These are phyloP conservation scores for Xanthia icteritia DNA, from an alignment of 2,888 invertebrate species.

Conservation along the genomic window DNA sequence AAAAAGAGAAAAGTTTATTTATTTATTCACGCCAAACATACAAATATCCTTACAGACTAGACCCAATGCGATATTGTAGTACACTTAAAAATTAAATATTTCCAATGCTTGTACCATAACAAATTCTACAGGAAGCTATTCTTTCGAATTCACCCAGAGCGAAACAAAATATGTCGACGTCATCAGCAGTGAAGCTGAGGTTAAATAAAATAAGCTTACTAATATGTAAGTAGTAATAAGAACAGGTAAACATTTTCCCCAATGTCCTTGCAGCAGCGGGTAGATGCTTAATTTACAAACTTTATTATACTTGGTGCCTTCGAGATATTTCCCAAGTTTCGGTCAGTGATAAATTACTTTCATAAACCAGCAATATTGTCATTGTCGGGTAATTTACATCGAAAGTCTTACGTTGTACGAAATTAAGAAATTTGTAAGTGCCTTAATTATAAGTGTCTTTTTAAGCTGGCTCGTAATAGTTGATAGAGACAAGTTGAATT, in stretches of 20 bases:
- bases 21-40: no score
- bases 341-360: constrained; percentile 66
- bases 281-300: constrained; percentile 68
- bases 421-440: constrained; percentile 45
- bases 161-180: no score
- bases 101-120: no score
- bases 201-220: background rate
- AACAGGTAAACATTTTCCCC: constrained; percentile 38
- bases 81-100: no score
- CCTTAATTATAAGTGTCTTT: background rate
- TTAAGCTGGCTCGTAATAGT: background rate
- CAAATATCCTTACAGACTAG: no score
- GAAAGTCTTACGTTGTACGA: constrained; percentile 30
- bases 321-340: constrained; percentile 60
- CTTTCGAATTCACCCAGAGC: no score
- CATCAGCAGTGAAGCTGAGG: no score
- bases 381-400: constrained; percentile 61
- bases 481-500: constrained; percentile 7
- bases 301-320: constrained; percentile 63
- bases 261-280: constrained; percentile 38
- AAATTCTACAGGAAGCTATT: no score
- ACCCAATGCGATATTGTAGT: no score
- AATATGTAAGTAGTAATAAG: constrained; percentile 4
- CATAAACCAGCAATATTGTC: constrained; percentile 58
- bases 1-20: background rate